These are phyloP conservation scores for Teleopsis dalmanni DNA, from an alignment of 1,140 invertebrate genomes.

Conservation along the genomic window DNA sequence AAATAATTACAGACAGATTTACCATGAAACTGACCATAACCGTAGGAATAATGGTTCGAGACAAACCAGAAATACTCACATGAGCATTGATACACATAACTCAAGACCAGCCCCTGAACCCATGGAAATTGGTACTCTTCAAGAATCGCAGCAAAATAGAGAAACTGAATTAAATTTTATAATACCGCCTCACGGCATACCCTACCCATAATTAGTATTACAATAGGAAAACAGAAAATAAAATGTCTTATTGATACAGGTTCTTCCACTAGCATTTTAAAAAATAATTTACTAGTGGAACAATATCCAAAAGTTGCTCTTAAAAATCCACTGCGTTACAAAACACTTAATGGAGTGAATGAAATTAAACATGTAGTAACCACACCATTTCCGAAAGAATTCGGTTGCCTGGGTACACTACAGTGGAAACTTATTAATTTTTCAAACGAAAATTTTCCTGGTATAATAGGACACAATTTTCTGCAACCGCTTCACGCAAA, in stretches of 20 bases:
- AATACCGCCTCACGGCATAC: not conserved
- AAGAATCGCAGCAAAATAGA: no score
- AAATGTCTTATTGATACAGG: slow-evolving; percentile 2
- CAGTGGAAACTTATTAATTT: not conserved
- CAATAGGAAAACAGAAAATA: not conserved
- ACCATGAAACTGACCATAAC: not conserved
- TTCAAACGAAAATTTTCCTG: not conserved
- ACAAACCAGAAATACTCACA: not conserved
- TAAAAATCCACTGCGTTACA: not conserved
- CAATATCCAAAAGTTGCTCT: not conserved
- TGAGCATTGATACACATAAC: not conserved
- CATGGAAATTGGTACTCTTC: not conserved
- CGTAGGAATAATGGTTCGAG: not conserved
- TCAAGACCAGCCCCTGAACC: not conserved
- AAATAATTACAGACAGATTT: not conserved
- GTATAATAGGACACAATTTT: slow-evolving; percentile 4
- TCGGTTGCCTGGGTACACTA: not conserved
- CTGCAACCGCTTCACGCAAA: slow-evolving; percentile 4
- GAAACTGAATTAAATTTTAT: not conserved
- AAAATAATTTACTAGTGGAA: not conserved
- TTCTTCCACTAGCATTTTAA: not conserved
- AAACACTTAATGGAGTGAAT: not conserved
- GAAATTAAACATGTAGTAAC: not conserved
- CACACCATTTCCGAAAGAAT: not conserved
- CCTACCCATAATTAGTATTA: slow-evolving; percentile 4